phyloP scores from a whole-genome alignment of 1,140 invertebrate genomes.

The Tetramorium alpestre region DNA sequence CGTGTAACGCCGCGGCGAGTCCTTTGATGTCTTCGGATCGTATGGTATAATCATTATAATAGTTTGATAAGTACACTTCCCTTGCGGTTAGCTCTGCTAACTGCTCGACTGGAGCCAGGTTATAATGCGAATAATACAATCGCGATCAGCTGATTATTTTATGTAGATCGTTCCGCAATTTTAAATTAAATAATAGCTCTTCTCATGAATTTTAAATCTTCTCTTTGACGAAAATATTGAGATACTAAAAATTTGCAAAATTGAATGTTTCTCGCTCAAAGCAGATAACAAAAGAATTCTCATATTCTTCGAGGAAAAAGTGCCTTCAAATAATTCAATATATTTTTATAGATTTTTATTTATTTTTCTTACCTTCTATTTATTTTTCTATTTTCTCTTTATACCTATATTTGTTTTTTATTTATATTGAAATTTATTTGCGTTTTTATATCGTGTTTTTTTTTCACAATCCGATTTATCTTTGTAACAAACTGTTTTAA shows the following conservation, averaged over 20 bases:
- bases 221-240: not conserved
- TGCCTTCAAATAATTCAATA: too few species aligned
- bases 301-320: not conserved
- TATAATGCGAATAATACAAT: not conserved
- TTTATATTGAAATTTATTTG: not conserved
- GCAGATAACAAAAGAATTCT: not conserved
- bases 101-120: not conserved
- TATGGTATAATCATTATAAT: constrained; percentile 17
- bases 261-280: not conserved
- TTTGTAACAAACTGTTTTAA: not conserved
- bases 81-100: not conserved
- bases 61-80: constrained; percentile 40
- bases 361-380: not conserved
- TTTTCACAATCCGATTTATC: not conserved
- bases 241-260: not conserved
- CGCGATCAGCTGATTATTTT: constrained; percentile 34
- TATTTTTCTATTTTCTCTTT: not conserved
- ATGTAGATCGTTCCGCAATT: not conserved
- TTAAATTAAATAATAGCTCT: not conserved
- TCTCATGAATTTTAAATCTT: not conserved
- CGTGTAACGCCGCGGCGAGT: constrained; percentile 11
- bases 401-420: not conserved
- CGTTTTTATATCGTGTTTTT: not conserved
- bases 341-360: not conserved
- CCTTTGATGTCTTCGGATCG: constrained; percentile 31